Evolutionary conservation across 2,113 vertebrate genomes (phyloP).

Genomic region (Protomyctophum bolini): DNA sequence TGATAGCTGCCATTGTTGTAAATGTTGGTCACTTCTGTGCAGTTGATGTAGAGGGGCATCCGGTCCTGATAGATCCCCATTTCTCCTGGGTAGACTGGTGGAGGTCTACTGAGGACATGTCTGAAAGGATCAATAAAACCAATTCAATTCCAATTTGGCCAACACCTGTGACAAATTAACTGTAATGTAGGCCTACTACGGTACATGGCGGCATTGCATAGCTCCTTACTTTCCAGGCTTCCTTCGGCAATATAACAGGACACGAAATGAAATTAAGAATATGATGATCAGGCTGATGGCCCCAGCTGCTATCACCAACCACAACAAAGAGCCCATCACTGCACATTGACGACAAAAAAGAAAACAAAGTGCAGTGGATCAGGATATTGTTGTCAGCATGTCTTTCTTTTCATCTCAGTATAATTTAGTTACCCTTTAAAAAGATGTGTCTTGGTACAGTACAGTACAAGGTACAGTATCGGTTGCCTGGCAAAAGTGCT

Average conservation of each 20-base stretch:
- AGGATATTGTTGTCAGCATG: neutral
- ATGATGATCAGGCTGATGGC: slow-evolving; percentile 37
- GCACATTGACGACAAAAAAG: neutral
- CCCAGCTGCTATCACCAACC: slow-evolving; percentile 54
- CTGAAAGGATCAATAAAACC: slow-evolving; percentile 34
- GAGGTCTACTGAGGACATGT: slow-evolving; percentile 39
- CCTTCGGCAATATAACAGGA: slow-evolving; percentile 51
- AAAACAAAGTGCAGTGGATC: neutral
- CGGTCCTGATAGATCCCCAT: slow-evolving; percentile 67
- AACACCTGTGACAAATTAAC: neutral
- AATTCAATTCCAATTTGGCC: neutral
- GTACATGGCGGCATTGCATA: neutral
- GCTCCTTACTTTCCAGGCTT: slow-evolving; percentile 59
- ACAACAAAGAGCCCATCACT: slow-evolving; percentile 46
- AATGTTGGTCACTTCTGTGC: slow-evolving; percentile 77
- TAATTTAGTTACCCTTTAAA: too few species aligned
- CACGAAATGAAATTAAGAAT: slow-evolving; percentile 39
- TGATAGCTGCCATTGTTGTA: slow-evolving; percentile 84
- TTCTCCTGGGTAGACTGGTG: slow-evolving; percentile 49
- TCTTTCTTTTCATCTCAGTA: too few species aligned
- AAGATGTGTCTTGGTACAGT: neutral
- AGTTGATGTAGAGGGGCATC: slow-evolving; percentile 79
- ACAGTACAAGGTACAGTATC: neutral
- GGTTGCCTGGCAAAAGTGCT: too few species aligned
- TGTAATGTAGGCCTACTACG: neutral